Conservation (phyloP, 2,797 vertebrate species). For the Vireo griseus region DNA sequence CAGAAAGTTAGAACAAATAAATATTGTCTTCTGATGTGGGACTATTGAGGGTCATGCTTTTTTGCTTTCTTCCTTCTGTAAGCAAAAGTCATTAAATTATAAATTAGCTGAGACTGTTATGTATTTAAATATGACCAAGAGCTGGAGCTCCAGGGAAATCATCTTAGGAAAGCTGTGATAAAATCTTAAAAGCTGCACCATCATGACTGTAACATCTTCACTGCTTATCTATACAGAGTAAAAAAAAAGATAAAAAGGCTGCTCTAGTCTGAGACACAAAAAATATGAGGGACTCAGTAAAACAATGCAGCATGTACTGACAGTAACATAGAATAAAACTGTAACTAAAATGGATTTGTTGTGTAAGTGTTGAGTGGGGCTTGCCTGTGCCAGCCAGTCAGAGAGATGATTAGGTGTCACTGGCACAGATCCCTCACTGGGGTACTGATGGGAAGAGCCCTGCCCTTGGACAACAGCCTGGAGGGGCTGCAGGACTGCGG, state of each 20-base stretch:
- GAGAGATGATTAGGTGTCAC: background rate
- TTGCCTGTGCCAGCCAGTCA: fast-evolving
- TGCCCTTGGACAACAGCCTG: background rate
- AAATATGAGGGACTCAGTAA: background rate
- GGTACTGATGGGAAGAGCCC: background rate
- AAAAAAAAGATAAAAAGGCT: background rate
- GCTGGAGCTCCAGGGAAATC: background rate
- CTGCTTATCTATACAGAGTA: background rate
- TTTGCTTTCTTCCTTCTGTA: background rate
- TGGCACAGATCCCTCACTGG: background rate
- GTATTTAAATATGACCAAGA: background rate
- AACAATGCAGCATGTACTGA: background rate
- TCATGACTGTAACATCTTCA: background rate
- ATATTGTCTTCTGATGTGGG: background rate
- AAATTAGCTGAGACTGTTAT: background rate
- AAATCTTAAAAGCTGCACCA: background rate
- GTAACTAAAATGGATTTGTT: background rate
- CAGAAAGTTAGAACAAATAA: background rate
- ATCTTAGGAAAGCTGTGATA: background rate
- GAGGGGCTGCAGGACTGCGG: background rate
- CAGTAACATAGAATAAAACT: background rate
- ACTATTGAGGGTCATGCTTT: background rate
- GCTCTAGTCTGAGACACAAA: background rate
- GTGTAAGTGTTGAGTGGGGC: background rate
- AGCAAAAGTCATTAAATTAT: background rate